Evolutionary conservation across 2,888 invertebrate genomes (phyloP).

Genomic region (Drosophila algonquin): DNA sequence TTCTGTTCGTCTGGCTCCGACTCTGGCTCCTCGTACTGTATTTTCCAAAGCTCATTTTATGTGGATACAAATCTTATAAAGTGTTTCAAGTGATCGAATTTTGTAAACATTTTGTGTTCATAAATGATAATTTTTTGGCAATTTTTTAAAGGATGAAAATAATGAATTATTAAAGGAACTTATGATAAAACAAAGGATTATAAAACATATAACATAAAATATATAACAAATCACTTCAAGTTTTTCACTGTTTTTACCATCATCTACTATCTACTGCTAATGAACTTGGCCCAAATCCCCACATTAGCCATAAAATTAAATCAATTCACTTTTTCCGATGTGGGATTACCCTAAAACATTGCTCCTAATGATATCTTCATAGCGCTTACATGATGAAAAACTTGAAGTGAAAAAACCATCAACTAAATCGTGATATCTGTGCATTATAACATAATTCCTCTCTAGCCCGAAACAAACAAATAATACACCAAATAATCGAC

Average conservation of each 20-base stretch:
- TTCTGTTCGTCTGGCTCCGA: constrained; percentile 73
- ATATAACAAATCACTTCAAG: constrained; percentile 47
- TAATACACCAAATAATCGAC: constrained; percentile 50
- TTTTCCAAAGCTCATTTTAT: constrained; percentile 25
- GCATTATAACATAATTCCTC: constrained; percentile 49
- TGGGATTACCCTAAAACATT: constrained; percentile 17
- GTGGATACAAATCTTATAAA: constrained; percentile 21
- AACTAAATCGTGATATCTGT: constrained; percentile 64
- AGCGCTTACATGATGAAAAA: constrained; percentile 30
- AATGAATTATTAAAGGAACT: constrained; percentile 3
- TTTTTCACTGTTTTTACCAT: not conserved
- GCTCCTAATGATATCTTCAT: constrained; percentile 19
- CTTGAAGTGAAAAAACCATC: constrained; percentile 60
- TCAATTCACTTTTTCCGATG: constrained; percentile 12
- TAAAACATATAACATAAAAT: constrained; percentile 1
- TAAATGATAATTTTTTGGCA: constrained; percentile 3
- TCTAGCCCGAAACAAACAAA: constrained; percentile 41
- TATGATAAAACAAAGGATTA: constrained; percentile 4
- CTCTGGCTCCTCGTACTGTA: constrained; percentile 35
- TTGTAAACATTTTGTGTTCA: constrained; percentile 13
- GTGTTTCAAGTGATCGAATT: constrained; percentile 23
- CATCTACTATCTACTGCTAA: not conserved
- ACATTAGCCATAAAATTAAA: not conserved
- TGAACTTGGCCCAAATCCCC: constrained; percentile 19
- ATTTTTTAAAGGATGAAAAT: constrained; percentile 14